Evolutionary conservation across 2,888 invertebrate genomes (phyloP).

Genomic region (Tinea semifulvella): DNA sequence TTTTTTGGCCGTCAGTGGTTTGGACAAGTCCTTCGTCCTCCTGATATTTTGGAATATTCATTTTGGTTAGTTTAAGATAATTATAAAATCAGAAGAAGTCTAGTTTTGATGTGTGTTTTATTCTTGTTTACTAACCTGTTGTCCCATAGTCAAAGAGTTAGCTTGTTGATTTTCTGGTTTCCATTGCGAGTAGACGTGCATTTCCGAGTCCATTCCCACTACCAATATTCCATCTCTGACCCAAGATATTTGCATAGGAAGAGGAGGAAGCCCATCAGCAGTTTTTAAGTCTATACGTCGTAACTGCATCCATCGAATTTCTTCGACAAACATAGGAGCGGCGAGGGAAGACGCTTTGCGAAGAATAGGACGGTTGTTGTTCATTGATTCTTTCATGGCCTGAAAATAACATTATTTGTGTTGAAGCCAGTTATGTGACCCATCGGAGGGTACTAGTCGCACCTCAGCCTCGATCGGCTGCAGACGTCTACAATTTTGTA

Average conservation of each 20-base stretch:
- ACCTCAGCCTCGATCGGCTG: no score
- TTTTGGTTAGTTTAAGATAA: background rate
- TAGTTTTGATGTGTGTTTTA: no score
- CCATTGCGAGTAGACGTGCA: conserved; percentile 99
- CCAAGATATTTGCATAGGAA: conserved; percentile 99
- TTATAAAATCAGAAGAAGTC: no score
- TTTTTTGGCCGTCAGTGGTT: no score
- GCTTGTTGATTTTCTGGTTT: conserved; percentile 70
- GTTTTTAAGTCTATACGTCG: conserved; percentile 90
- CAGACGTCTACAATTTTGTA: no score
- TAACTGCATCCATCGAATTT: conserved; percentile 96
- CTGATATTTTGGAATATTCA: no score
- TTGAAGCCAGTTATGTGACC: no score
- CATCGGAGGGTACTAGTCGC: no score
- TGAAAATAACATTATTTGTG: conserved; percentile 23
- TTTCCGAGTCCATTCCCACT: conserved; percentile 99
- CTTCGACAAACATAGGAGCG: conserved; percentile 88
- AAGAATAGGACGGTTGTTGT: conserved; percentile 83
- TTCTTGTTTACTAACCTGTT: no score
- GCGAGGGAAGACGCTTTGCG: conserved; percentile 92
- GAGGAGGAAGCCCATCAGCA: conserved; percentile 93
- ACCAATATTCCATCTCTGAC: conserved; percentile 97
- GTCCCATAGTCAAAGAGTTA: conserved; percentile 29
- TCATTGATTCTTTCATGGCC: conserved; percentile 88
- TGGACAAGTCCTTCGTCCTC: no score